Evolutionary conservation across 2,797 vertebrate genomes (phyloP).

Genomic region (Argyrosomus regius): DNA sequence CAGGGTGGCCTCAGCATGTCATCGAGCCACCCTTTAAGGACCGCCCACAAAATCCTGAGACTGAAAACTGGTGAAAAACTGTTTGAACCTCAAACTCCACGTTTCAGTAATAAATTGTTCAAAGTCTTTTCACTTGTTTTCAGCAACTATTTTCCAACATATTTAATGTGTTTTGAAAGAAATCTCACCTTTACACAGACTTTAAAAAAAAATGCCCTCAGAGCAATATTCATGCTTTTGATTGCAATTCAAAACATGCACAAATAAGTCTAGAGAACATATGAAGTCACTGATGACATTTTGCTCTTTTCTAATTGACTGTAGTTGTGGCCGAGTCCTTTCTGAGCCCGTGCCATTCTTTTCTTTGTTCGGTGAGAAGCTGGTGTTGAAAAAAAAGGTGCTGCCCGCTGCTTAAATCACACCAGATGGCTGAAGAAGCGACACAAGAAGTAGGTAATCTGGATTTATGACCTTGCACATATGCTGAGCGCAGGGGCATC

Average conservation of each 20-base stretch:
- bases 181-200: no score
- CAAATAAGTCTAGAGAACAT: background rate
- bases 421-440: slow-evolving; percentile 81
- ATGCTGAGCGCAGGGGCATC: slow-evolving; percentile 81
- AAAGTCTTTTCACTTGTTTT: no score
- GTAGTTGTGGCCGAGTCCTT: slow-evolving; percentile 23
- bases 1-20: no score
- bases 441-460: slow-evolving; percentile 81
- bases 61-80: no score
- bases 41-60: no score
- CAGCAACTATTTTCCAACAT: no score
- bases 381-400: slow-evolving; percentile 19
- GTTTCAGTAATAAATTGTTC: no score
- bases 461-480: slow-evolving; percentile 85
- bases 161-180: no score
- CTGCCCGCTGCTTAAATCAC: slow-evolving; percentile 70
- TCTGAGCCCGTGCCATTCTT: slow-evolving; percentile 19
- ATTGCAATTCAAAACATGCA: background rate
- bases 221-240: background rate
- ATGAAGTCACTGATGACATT: slow-evolving; percentile 17
- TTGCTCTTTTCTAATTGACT: slow-evolving; percentile 33
- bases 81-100: no score
- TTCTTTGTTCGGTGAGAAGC: slow-evolving; percentile 3
- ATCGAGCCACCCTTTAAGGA: no score
- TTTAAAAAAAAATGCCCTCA: background rate